These are phyloP conservation scores for Rhombomys opimus DNA, from an alignment of 2,113 vertebrate genomes.

Conservation along the genomic window DNA sequence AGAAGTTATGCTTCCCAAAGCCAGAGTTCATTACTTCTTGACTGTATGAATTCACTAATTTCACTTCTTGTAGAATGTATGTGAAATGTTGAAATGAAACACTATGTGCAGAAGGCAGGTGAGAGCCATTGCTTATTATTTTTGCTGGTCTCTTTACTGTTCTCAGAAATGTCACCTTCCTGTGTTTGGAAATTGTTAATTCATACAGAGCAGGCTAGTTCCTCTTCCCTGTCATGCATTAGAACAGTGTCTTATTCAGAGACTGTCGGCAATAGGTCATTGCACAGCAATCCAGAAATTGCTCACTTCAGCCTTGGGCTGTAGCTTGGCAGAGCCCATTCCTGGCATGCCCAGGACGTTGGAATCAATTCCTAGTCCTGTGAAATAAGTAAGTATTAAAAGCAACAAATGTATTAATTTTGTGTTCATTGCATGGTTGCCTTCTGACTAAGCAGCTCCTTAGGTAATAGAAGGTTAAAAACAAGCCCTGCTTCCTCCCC, in stretches of 20 bases:
- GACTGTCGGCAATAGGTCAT: background rate
- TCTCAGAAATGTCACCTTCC: background rate
- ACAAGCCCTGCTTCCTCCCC: background rate
- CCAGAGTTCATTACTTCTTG: background rate
- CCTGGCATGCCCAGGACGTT: fast-evolving
- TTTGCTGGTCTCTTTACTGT: background rate
- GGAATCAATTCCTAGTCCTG: background rate
- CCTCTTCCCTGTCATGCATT: background rate
- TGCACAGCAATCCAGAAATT: background rate
- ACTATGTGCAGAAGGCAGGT: background rate
- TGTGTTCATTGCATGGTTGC: background rate
- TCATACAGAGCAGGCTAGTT: background rate
- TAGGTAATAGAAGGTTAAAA: background rate
- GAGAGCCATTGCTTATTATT: background rate
- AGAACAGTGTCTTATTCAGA: background rate
- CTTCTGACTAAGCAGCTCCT: background rate
- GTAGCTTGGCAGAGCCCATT: background rate
- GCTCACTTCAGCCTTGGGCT: background rate
- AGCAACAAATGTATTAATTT: background rate
- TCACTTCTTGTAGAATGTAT: background rate
- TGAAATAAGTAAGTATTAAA: background rate
- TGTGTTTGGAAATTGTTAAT: background rate
- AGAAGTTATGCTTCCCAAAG: background rate
- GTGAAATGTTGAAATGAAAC: background rate
- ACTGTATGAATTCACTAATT: background rate